phyloP scores from a whole-genome alignment of 2,113 vertebrate genomes.

The Ameiurus melas region DNA sequence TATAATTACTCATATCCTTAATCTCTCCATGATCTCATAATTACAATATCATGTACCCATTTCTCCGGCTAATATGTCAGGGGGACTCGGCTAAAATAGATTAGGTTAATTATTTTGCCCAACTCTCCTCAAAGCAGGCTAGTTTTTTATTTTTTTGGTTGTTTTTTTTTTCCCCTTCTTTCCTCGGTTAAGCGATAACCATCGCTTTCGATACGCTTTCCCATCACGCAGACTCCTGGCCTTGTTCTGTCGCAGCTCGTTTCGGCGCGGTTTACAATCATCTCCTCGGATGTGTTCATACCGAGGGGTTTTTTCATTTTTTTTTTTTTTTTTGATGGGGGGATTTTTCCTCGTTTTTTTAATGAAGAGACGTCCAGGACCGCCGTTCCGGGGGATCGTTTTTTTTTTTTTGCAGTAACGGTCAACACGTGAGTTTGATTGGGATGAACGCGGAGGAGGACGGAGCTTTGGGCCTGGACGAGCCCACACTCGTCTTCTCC shows the following conservation, averaged over 20 bases:
- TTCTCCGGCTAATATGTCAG: slow-evolving; percentile 46
- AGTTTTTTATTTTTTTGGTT: background rate
- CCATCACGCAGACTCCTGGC: slow-evolving; percentile 22
- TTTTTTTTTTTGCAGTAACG: background rate
- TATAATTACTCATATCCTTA: slow-evolving; percentile 57
- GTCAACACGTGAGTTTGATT: background rate
- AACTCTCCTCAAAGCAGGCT: slow-evolving; percentile 41
- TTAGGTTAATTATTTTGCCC: slow-evolving; percentile 52
- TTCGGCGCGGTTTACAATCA: background rate
- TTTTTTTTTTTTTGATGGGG: too few relatives aligned
- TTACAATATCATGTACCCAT: slow-evolving; percentile 53
- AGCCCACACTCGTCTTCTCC: slow-evolving; percentile 8
- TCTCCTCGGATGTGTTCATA: background rate
- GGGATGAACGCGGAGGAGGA: background rate
- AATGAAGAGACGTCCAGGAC: background rate
- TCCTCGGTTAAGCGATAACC: slow-evolving; percentile 36
- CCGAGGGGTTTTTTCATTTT: background rate
- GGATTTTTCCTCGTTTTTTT: background rate
- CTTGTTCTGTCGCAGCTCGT: slow-evolving; percentile 28
- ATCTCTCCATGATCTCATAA: slow-evolving; percentile 58
- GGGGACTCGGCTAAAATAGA: slow-evolving; percentile 48
- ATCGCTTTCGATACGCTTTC: slow-evolving; percentile 32
- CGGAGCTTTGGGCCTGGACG: background rate
- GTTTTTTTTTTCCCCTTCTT: too few relatives aligned
- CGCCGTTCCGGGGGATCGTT: background rate